Conservation (phyloP, 2,888 invertebrate species). For the Agrypnus murinus region DNA sequence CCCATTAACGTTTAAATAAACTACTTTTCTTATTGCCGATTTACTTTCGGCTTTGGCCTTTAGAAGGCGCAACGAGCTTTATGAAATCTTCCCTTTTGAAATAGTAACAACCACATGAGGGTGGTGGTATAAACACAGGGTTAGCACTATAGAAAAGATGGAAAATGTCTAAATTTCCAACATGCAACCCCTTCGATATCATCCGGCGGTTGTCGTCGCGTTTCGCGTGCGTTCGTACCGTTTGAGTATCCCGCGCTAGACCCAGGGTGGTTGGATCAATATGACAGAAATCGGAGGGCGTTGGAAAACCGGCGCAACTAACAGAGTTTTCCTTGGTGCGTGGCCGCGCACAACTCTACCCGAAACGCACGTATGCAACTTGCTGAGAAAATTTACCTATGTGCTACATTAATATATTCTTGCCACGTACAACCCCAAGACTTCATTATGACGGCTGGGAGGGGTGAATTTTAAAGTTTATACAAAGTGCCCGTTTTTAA, state of each 20-base stretch:
- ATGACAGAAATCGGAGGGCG: constrained; percentile 64
- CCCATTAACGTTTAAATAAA: not conserved
- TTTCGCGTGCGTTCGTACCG: constrained; percentile 55
- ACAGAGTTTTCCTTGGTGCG: constrained; percentile 55
- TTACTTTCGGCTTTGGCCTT: constrained; percentile 7
- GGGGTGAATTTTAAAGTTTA: constrained; percentile 45
- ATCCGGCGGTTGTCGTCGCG: constrained; percentile 47
- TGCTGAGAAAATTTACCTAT: constrained; percentile 55
- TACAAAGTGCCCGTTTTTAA: constrained; percentile 45
- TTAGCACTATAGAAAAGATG: constrained; percentile 13
- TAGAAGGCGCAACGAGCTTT: too few relatives aligned
- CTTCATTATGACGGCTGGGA: constrained; percentile 42
- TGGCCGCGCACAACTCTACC: constrained; percentile 52
- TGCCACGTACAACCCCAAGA: constrained; percentile 43
- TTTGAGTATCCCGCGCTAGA: constrained; percentile 68
- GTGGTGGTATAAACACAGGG: too few relatives aligned
- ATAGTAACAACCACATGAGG: too few relatives aligned
- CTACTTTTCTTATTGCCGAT: constrained; percentile 2
- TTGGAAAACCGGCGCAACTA: constrained; percentile 57
- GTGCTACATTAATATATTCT: constrained; percentile 49
- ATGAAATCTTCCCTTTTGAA: too few relatives aligned
- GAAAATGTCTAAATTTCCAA: constrained; percentile 34
- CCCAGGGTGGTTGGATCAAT: constrained; percentile 68
- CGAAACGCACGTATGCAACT: constrained; percentile 54
- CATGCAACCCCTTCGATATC: constrained; percentile 29